These are phyloP conservation scores for Mantis religiosa DNA, from an alignment of 2,888 invertebrate species.

Conservation along the genomic window DNA sequence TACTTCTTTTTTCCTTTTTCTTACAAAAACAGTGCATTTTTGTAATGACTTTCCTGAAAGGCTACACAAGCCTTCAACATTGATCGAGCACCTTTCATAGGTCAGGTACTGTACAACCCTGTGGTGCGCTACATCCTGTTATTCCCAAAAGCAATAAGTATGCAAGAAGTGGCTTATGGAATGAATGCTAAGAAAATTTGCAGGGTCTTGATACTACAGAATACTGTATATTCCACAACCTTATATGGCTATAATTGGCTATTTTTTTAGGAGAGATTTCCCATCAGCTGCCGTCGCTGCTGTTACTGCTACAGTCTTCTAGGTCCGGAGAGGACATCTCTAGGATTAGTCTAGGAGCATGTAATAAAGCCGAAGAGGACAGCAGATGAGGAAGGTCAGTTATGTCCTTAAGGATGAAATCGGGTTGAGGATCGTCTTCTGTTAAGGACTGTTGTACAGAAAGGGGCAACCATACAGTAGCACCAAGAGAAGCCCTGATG, in stretches of 20 bases:
- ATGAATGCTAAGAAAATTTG: background rate
- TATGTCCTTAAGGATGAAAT: conserved; percentile 62
- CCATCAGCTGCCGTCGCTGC: conserved; percentile 51
- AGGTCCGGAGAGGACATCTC: conserved; percentile 39
- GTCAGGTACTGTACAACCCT: too few relatives aligned
- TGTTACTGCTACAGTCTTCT: conserved; percentile 47
- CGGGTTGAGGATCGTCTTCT: conserved; percentile 52
- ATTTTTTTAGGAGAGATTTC: background rate
- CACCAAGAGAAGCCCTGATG: conserved; percentile 68
- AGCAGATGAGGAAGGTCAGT: conserved; percentile 60
- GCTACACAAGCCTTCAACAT: too few relatives aligned
- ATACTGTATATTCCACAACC: background rate
- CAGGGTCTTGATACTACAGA: background rate
- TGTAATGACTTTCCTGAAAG: too few relatives aligned
- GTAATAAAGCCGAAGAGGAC: conserved; percentile 50
- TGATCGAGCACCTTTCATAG: too few relatives aligned
- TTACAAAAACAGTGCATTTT: too few relatives aligned
- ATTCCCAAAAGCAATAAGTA: too few relatives aligned
- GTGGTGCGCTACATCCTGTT: too few relatives aligned
- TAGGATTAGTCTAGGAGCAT: conserved; percentile 32
- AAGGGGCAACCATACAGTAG: conserved; percentile 77
- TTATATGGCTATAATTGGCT: background rate
- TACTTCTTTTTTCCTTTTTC: too few relatives aligned
- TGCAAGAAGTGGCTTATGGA: background rate
- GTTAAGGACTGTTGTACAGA: conserved; percentile 39